phyloP scores from a whole-genome alignment of 2,113 vertebrate genomes.

The Zosterops hypoxanthus region DNA sequence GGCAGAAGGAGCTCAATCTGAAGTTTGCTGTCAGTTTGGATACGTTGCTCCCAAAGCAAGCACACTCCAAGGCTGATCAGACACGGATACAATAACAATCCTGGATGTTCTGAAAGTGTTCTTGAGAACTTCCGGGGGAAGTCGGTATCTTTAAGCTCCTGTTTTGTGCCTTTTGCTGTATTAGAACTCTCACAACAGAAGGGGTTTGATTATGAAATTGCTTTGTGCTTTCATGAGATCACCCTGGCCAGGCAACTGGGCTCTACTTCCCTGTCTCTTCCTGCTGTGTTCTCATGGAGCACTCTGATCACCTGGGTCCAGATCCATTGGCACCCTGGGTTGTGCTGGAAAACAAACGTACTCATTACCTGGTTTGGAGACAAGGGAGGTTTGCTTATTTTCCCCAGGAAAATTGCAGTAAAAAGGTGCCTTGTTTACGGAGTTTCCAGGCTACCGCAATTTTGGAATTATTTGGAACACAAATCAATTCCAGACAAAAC shows the following conservation, averaged over 20 bases:
- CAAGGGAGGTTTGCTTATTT: background rate
- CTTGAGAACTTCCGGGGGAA: background rate
- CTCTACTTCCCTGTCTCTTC: background rate
- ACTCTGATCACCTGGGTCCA: background rate
- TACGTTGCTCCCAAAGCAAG: fast-evolving
- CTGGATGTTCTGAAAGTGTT: background rate
- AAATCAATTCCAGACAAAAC: background rate
- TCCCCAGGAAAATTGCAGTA: background rate
- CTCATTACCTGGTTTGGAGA: background rate
- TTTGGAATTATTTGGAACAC: background rate
- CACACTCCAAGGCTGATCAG: fast-evolving
- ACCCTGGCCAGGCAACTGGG: background rate
- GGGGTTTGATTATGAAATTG: background rate
- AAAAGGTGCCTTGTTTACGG: background rate
- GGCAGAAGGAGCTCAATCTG: slow-evolving; percentile 14
- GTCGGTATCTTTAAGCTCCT: background rate
- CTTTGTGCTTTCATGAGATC: background rate
- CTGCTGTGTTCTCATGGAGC: background rate
- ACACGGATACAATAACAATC: background rate
- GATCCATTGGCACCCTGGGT: background rate
- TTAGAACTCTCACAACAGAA: background rate
- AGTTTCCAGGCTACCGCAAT: background rate
- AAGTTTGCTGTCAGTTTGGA: background rate
- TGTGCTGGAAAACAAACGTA: background rate
- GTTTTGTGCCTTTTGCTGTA: background rate